Conservation (phyloP, 2,113 vertebrate genomes). For the Nibea coibor region DNA sequence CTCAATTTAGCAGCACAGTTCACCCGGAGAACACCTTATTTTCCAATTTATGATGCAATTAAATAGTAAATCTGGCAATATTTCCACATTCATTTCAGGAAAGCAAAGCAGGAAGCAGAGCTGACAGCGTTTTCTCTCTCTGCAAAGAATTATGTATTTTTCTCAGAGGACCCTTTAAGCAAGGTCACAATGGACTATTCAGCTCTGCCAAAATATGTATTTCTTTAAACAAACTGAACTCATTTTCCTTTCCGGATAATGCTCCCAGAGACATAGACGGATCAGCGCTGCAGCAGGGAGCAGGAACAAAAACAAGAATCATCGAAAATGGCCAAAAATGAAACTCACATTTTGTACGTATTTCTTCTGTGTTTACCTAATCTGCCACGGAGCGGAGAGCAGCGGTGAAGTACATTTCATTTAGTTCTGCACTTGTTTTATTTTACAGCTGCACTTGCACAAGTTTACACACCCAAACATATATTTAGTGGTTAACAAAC, state of each 20-base stretch:
- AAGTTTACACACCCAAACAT: too few relatives aligned
- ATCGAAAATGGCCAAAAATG: neutral
- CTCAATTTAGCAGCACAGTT: conserved; percentile 2
- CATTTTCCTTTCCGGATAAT: conserved; percentile 18
- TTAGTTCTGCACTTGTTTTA: neutral
- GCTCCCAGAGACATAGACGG: too few relatives aligned
- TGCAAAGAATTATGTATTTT: neutral
- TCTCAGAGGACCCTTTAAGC: neutral
- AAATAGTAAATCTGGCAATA: neutral
- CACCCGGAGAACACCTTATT: neutral
- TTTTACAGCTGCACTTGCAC: too few relatives aligned
- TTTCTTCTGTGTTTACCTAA: neutral
- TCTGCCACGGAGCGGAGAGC: neutral
- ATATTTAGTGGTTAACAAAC: too few relatives aligned
- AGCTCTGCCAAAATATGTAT: neutral
- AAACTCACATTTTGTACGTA: neutral
- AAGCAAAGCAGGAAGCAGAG: neutral
- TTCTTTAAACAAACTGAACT: neutral
- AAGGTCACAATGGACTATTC: neutral
- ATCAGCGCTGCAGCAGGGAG: conserved; percentile 3
- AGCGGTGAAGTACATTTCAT: neutral
- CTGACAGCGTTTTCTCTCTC: neutral
- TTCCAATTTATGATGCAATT: conserved; percentile 18
- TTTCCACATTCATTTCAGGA: neutral
- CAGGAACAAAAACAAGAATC: neutral